Evolutionary conservation across 2,113 vertebrate genomes (phyloP).

Genomic region (Neogobius melanostomus): DNA sequence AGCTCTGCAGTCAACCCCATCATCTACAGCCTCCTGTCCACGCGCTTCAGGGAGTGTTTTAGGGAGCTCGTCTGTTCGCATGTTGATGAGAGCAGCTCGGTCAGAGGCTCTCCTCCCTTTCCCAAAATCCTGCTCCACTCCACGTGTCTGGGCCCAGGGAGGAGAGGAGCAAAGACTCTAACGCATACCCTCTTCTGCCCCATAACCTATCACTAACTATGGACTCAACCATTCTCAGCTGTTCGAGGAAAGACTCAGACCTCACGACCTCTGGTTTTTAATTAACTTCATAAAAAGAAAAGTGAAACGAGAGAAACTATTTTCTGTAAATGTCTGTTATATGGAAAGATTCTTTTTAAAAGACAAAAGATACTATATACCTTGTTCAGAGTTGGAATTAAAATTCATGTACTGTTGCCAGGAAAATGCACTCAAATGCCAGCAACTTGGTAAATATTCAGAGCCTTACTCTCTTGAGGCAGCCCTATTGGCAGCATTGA

Average conservation of each 20-base stretch:
- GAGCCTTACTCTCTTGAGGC: too few relatives aligned
- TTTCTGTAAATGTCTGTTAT: background rate
- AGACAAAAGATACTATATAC: background rate
- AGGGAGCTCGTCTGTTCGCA: conserved; percentile 68
- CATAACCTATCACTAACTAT: conserved; percentile 27
- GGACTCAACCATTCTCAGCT: conserved; percentile 30
- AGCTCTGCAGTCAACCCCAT: conserved; percentile 77
- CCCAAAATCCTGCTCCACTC: conserved; percentile 51
- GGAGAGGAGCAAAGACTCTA: conserved; percentile 22
- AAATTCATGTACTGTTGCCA: background rate
- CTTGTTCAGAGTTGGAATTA: background rate
- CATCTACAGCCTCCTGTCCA: conserved; percentile 80
- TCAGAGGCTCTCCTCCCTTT: conserved; percentile 62
- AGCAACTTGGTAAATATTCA: too few relatives aligned
- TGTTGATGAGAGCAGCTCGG: conserved; percentile 38
- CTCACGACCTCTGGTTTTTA: conserved; percentile 52
- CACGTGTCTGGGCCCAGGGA: conserved; percentile 22
- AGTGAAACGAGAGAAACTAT: background rate
- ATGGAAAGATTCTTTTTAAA: background rate
- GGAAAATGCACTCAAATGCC: background rate
- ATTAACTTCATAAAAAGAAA: background rate
- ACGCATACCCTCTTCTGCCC: conserved; percentile 38
- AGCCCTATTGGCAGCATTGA: too few relatives aligned
- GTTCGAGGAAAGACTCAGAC: conserved; percentile 28
- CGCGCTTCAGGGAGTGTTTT: conserved; percentile 73